Base-by-base conservation (phyloP, 1,140 invertebrate species). In the Drosophila sulfurigaster region DNA sequence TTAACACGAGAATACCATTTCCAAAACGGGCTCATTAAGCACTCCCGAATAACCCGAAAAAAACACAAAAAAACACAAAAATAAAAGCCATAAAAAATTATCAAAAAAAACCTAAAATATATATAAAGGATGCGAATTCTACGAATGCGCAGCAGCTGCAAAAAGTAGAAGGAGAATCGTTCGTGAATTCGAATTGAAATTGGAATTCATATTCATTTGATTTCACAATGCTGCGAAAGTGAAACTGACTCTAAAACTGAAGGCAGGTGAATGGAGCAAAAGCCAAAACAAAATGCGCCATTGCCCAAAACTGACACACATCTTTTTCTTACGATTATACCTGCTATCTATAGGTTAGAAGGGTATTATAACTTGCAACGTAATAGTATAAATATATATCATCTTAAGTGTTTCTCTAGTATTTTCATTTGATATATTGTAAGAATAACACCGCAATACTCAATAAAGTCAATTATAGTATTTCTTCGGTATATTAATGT, bases 1-100 rank as follows among this genome's bases (percentile, higher is more conserved):
- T 89, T 89, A 89, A 89, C 85, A 89, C 85, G 85, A 77, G 86
- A 90, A 90, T 75, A 90, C 86, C 85, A 89, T 89, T 89, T 90
- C 72, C 81, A 81, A 76, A 85, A 89, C 81, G 71, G 76, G 86
- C 85, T 89, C 78, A 89, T 88, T 88, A 88, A 79, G 71, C 78
- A 81, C 77, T 68, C 59, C 83, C 78, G 54, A 88, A 88, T 74
- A 88, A 72, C 56, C 64, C 63, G n/a, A 64, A 71, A 56, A 46
- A 73, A 73, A 20, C 2, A 20, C 5, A 57, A 57, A 48, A 73
- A 59, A 46, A 16, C 20, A 20, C 20, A 66, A 65, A 48, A 25
- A 15, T 7, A 38, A 30, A 25, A 20, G 11, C 5, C 5, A 57
- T 57, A 57, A 54, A 73, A 59, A 46, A 16, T 54, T 32, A 54